Conservation (phyloP, 2,113 vertebrate genomes). For the Syngnathus scovelli region DNA sequence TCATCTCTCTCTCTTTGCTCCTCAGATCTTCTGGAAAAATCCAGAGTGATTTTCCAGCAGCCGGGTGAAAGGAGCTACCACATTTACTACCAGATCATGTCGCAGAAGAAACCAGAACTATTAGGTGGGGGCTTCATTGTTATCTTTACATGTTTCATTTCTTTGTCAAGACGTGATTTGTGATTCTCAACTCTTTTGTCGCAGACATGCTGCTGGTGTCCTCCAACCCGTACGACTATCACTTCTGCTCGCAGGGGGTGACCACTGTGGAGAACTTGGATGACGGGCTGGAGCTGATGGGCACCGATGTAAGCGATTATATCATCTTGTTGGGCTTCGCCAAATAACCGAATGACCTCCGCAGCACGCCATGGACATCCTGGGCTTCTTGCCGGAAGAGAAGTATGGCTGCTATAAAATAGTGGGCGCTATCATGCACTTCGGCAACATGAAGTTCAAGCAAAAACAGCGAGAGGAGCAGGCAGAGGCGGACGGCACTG, state of each 20-base stretch:
- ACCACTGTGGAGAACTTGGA: conserved; percentile 87
- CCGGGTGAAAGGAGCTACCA: conserved; percentile 88
- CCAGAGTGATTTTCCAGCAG: conserved; percentile 88
- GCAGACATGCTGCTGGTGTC: conserved; percentile 93
- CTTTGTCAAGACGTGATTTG: background rate
- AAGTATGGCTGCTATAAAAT: conserved; percentile 92
- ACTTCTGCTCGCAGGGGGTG: conserved; percentile 92
- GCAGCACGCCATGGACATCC: conserved; percentile 91
- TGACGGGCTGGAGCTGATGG: conserved; percentile 83
- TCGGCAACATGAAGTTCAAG: conserved; percentile 97
- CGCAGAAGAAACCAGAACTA: conserved; percentile 88
- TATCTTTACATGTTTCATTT: background rate
- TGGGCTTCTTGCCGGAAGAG: conserved; percentile 85
- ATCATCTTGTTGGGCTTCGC: background rate
- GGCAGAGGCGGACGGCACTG: conserved; percentile 86
- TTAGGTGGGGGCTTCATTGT: conserved; percentile 66
- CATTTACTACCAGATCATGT: conserved; percentile 91
- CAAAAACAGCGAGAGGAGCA: conserved; percentile 92
- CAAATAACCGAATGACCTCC: background rate
- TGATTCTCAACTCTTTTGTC: conserved; percentile 11
- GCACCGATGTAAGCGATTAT: conserved; percentile 77
- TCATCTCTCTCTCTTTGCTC: conserved; percentile 6
- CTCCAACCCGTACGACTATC: conserved; percentile 91
- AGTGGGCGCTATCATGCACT: conserved; percentile 91
- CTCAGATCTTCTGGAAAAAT: conserved; percentile 89